Conservation (phyloP, 2,888 invertebrate species). For the Caenorhabditis sulstoni region DNA sequence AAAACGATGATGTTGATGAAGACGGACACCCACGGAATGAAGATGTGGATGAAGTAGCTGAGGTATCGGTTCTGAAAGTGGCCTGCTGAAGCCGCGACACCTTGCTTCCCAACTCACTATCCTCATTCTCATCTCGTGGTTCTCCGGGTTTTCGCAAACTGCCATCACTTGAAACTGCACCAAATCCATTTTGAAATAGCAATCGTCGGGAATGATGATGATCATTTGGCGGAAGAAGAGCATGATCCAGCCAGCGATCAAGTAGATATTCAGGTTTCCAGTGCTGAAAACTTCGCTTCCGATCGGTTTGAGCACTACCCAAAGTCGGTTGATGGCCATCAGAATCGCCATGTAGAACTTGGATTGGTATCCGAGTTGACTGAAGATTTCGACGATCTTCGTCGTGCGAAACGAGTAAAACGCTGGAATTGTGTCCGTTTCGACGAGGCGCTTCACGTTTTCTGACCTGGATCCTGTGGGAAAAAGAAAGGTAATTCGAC, state of each 20-base stretch:
- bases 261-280: constrained; percentile 14
- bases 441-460: neutral
- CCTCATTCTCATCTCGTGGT: constrained; percentile 12
- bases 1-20: constrained; percentile 25
- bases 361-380: constrained; percentile 26
- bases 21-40: constrained; percentile 27
- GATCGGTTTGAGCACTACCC: constrained; percentile 32
- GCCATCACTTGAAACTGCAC: constrained; percentile 40
- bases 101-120: constrained; percentile 10
- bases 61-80: constrained; percentile 20
- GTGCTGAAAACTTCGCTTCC: constrained; percentile 36
- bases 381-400: constrained; percentile 33
- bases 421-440: neutral
- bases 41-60: constrained; percentile 27
- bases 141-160: constrained; percentile 19
- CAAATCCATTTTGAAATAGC: constrained; percentile 39
- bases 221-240: constrained; percentile 21
- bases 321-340: constrained; percentile 40
- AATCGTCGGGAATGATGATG: constrained; percentile 21
- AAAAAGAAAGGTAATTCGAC: constrained; percentile 38
- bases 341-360: constrained; percentile 42
- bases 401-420: constrained; percentile 22
- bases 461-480: constrained; percentile 19
- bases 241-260: constrained; percentile 20
- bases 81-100: neutral